A percentile compares a stretch with the other conserved stretches of the same genome.
These are phyloP conservation scores for Octomys mimax DNA, from an alignment of 2,797 vertebrate species.

Conservation along the genomic window DNA sequence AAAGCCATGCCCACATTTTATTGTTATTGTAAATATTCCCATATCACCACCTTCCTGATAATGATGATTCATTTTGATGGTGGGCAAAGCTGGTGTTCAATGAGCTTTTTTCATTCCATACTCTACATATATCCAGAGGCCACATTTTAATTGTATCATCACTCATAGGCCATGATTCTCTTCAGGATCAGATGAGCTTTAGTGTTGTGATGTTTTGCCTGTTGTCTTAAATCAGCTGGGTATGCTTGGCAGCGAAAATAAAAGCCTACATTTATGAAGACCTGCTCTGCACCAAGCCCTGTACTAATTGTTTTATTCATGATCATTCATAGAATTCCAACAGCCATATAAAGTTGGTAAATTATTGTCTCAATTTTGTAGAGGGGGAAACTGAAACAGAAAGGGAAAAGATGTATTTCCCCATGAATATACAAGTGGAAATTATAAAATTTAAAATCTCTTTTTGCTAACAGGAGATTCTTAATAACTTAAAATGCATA, in stretches of 20 bases:
- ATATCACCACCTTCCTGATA: not conserved
- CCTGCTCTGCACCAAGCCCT: not conserved
- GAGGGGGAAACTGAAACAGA: not conserved
- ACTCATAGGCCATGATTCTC: not conserved
- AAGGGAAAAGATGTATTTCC: not conserved
- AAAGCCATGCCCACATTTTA: not conserved
- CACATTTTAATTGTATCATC: not conserved
- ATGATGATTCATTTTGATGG: not conserved
- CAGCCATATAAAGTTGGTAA: not conserved
- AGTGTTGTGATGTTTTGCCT: not conserved
- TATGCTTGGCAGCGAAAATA: not conserved
- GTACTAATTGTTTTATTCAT: not conserved
- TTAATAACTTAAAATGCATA: not conserved
- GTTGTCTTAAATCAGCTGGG: not conserved
- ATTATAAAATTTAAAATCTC: slow-evolving; percentile 36
- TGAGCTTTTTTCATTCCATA: not conserved
- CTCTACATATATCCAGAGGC: not conserved
- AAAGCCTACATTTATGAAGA: not conserved
- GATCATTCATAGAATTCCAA: not conserved
- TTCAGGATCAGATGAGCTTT: not conserved
- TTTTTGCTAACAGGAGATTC: not conserved
- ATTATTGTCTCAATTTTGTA: not conserved
- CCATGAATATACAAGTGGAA: not conserved
- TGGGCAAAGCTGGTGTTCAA: not conserved
- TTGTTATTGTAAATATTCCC: not conserved